phyloP scores from a whole-genome alignment of 2,797 vertebrate species.

The Phataginus tetradactyla region DNA sequence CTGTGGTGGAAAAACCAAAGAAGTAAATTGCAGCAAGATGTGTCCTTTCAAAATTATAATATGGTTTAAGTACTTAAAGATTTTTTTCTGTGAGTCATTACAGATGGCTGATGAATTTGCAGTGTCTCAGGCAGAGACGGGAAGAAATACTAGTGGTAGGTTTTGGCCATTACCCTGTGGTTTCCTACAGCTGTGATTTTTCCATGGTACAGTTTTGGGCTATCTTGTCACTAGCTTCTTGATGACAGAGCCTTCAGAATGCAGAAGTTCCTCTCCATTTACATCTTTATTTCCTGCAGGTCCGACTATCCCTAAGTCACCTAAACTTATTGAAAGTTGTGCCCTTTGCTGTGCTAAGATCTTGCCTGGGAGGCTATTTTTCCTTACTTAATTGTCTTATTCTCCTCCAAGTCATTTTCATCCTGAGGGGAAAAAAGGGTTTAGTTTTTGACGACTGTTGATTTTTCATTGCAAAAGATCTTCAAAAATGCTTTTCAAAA shows the following conservation, averaged over 20 bases:
- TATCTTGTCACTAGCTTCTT: constrained; percentile 43
- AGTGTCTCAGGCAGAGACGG: not conserved
- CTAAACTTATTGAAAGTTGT: not conserved
- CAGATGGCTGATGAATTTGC: not conserved
- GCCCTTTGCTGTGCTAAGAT: not conserved
- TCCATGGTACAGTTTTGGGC: not conserved
- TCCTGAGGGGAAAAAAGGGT: no score
- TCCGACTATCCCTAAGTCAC: not conserved
- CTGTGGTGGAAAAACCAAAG: constrained; percentile 9
- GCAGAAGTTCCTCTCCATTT: not conserved
- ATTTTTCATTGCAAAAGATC: constrained; percentile 21
- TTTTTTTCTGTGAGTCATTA: not conserved
- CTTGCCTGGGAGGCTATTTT: not conserved
- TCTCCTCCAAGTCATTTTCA: constrained; percentile 16
- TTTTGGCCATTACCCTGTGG: not conserved
- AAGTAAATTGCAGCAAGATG: constrained; percentile 58
- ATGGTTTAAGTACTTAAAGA: not conserved
- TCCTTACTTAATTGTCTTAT: not conserved
- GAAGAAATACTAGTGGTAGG: not conserved
- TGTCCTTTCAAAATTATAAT: constrained; percentile 65
- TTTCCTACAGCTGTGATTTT: constrained; percentile 58
- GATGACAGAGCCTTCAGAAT: constrained; percentile 17
- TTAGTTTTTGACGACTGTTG: constrained; percentile 27
- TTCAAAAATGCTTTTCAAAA: constrained; percentile 65
- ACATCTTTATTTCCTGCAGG: constrained; percentile 29